These are phyloP conservation scores for Romanogobio albipinnatus DNA, from an alignment of 2,113 vertebrate species.

Conservation along the genomic window DNA sequence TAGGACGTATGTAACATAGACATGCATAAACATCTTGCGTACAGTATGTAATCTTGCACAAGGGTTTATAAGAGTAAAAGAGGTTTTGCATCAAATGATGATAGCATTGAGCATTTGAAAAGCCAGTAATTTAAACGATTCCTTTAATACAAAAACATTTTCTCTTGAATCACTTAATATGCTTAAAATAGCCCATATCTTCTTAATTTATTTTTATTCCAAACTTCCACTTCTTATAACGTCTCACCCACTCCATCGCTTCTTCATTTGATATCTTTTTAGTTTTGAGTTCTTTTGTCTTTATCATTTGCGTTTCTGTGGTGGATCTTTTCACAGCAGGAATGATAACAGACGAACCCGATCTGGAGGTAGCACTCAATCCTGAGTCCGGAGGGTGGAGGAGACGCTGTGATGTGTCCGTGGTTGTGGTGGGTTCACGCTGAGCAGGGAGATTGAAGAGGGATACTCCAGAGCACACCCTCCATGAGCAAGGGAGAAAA, in stretches of 20 bases:
- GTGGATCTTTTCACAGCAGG: slow-evolving; percentile 34
- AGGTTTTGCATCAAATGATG: not conserved
- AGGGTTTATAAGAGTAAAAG: slow-evolving; percentile 46
- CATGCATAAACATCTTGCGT: slow-evolving; percentile 9
- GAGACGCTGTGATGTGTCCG: slow-evolving; percentile 64
- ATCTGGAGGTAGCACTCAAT: slow-evolving; percentile 41
- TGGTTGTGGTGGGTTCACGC: slow-evolving; percentile 71
- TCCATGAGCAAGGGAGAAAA: slow-evolving; percentile 54
- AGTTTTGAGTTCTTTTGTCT: slow-evolving; percentile 34
- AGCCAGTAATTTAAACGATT: not conserved
- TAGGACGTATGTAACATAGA: slow-evolving; percentile 38
- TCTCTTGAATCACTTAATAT: not conserved
- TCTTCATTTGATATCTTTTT: slow-evolving; percentile 45
- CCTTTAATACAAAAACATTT: not conserved
- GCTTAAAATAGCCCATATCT: not conserved
- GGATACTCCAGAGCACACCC: slow-evolving; percentile 71
- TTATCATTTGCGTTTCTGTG: slow-evolving; percentile 45
- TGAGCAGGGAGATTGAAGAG: slow-evolving; percentile 74
- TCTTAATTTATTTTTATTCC: not conserved
- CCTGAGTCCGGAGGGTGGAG: slow-evolving; percentile 2
- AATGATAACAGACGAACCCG: slow-evolving; percentile 11
- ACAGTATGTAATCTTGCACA: not conserved
- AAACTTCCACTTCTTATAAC: not conserved
- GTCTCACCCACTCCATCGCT: not conserved
- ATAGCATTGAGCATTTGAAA: not conserved